phyloP scores from a whole-genome alignment of 2,113 vertebrate species.

The Anguilla rostrata region DNA sequence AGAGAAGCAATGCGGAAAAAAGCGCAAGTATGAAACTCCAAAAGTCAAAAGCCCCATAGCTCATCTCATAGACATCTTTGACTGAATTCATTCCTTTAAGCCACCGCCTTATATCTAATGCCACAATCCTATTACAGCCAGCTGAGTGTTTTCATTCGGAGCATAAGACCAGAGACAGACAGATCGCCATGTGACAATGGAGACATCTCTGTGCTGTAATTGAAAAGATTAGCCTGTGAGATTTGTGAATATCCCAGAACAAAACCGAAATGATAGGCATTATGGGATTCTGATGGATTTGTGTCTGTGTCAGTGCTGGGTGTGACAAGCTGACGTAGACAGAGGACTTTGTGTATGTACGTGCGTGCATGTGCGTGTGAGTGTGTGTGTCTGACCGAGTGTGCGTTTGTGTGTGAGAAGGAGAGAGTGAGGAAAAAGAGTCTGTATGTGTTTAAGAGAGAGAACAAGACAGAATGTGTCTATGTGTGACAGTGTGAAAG shows the following conservation, averaged over 20 bases:
- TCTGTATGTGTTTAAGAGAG: background rate
- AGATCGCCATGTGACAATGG: background rate
- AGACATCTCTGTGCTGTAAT: background rate
- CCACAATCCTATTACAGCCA: background rate
- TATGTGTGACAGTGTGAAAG: background rate
- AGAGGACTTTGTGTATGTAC: background rate
- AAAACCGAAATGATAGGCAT: background rate
- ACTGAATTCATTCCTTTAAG: background rate
- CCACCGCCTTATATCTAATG: background rate
- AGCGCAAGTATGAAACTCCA: background rate
- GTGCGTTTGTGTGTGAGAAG: background rate
- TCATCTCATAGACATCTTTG: background rate
- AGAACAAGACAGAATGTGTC: background rate
- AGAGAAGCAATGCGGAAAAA: background rate
- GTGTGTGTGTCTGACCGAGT: background rate
- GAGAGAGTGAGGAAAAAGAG: background rate
- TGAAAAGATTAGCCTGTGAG: constrained; percentile 13
- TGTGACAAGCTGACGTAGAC: background rate
- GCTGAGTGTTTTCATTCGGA: background rate
- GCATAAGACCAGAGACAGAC: background rate
- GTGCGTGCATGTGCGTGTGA: background rate
- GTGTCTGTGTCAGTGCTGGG: background rate
- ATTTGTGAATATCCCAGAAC: background rate
- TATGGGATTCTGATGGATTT: background rate
- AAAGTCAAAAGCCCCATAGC: background rate